Conservation (phyloP, 2,113 vertebrate genomes). For the Strix aluco region DNA sequence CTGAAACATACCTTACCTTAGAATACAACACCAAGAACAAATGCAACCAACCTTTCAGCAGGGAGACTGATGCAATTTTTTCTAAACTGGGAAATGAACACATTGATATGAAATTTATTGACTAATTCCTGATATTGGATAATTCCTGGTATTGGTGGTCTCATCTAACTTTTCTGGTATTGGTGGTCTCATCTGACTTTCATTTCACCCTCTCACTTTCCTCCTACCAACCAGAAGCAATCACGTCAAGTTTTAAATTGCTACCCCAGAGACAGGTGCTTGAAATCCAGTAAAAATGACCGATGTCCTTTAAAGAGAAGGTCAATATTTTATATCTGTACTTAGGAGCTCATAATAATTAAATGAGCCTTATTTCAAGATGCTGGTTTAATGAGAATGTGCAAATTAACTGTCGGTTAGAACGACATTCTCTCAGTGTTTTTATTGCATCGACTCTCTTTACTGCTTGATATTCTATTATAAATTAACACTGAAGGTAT, state of each 20-base stretch:
- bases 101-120: neutral
- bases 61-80: neutral
- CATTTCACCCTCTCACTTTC: neutral
- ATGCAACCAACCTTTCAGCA: neutral
- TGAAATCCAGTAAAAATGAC: neutral
- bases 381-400: slow-evolving; percentile 40
- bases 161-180: neutral
- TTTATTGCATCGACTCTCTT: neutral
- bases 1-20: neutral
- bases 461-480: neutral
- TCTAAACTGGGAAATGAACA: neutral
- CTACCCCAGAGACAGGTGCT: neutral
- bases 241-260: neutral
- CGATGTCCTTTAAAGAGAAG: neutral
- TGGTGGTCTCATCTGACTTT: neutral
- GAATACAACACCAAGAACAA: neutral
- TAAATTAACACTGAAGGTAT: neutral
- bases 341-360: slow-evolving; percentile 36
- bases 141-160: neutral
- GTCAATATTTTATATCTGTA: slow-evolving; percentile 43
- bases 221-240: neutral
- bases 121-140: neutral
- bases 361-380: slow-evolving; percentile 39
- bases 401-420: slow-evolving; percentile 16
- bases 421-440: slow-evolving; percentile 19